These are phyloP conservation scores for Temnothorax longispinosus DNA, from an alignment of 1,140 invertebrate genomes.

Conservation along the genomic window DNA sequence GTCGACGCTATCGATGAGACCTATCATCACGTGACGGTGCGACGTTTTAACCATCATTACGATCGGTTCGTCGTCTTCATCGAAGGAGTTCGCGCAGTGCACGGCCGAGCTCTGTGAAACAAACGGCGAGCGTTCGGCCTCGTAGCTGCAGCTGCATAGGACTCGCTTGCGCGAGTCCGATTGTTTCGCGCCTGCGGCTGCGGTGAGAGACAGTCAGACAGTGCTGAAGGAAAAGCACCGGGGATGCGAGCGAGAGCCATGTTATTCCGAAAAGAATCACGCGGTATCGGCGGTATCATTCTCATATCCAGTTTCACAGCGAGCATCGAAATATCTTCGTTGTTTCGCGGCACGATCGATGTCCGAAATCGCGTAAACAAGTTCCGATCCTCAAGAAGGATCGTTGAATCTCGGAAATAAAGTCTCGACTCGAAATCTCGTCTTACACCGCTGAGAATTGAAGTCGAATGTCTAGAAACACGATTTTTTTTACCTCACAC, in stretches of 20 bases:
- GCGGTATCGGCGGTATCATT: not conserved
- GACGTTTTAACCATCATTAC: not conserved
- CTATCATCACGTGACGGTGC: not conserved
- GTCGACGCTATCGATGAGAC: constrained; percentile 15
- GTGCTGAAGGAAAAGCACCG: not conserved
- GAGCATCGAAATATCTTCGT: not conserved
- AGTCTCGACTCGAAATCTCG: not conserved
- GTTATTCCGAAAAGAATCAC: not conserved
- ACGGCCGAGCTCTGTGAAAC: not conserved
- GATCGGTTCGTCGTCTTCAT: no score
- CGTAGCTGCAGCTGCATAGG: not conserved
- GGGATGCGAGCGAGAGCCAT: constrained; percentile 41
- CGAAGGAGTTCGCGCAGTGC: not conserved
- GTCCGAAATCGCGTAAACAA: not conserved
- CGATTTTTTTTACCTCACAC: not conserved
- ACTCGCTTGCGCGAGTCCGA: not conserved
- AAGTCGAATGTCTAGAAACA: not conserved
- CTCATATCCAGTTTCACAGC: no score
- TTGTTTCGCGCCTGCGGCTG: constrained; percentile 38
- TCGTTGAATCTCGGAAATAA: not conserved
- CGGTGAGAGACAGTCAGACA: not conserved
- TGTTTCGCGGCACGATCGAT: not conserved
- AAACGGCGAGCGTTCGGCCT: constrained; percentile 4
- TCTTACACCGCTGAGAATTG: not conserved
- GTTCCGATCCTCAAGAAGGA: not conserved